Conservation (phyloP, 2,888 invertebrate genomes). For the Yponomeuta sedellus region DNA sequence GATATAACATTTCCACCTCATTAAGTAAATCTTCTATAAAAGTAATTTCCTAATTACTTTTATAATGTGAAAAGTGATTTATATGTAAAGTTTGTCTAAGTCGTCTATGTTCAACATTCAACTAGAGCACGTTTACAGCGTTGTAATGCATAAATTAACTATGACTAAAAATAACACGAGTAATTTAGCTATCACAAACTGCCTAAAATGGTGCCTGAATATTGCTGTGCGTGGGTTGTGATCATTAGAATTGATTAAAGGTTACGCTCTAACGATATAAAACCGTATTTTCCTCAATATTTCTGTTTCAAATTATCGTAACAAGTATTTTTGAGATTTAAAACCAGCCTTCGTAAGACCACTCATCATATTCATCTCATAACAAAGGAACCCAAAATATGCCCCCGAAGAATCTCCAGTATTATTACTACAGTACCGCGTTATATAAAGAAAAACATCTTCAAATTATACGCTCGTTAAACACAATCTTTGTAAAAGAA, state of each 20-base stretch:
- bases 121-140: too few relatives aligned
- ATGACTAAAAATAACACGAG: not conserved
- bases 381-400: too few relatives aligned
- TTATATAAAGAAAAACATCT: not conserved
- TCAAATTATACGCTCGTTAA: conserved; percentile 1
- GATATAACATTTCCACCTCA: too few relatives aligned
- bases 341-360: too few relatives aligned
- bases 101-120: too few relatives aligned
- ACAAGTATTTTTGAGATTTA: too few relatives aligned
- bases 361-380: too few relatives aligned
- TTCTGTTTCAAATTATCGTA: not conserved
- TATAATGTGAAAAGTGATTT: too few relatives aligned
- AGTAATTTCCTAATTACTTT: too few relatives aligned
- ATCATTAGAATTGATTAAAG: conserved; percentile 36
- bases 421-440: not conserved
- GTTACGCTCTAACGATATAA: not conserved
- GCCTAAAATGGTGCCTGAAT: conserved; percentile 31
- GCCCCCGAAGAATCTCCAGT: not conserved
- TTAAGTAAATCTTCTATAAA: too few relatives aligned
- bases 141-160: not conserved
- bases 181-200: not conserved
- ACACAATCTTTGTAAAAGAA: conserved; percentile 9
- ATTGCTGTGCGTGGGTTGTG: conserved; percentile 34
- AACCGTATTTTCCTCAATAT: not conserved
- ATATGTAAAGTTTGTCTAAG: too few relatives aligned